phyloP scores from a whole-genome alignment of 2,888 invertebrate species.

The Lepidocyrtoides sp. region DNA sequence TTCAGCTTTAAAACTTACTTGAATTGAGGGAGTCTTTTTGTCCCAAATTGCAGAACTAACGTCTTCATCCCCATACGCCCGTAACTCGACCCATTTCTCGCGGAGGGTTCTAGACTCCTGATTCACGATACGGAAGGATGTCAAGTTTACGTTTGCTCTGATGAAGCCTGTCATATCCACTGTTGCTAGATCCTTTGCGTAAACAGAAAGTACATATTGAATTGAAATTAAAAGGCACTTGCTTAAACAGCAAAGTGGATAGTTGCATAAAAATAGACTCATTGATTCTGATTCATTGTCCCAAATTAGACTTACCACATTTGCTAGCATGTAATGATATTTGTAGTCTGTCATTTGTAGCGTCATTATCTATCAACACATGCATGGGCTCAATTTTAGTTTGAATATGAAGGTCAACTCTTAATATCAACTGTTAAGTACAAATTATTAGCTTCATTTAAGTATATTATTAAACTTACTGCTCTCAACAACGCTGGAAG shows the following conservation, averaged over 20 bases:
- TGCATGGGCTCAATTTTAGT: too few relatives aligned
- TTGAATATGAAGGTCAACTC: too few relatives aligned
- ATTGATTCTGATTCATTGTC: background rate
- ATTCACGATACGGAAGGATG: conserved; percentile 83
- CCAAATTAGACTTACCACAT: conserved; percentile 87
- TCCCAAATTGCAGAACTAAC: conserved; percentile 81
- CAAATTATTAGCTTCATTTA: too few relatives aligned
- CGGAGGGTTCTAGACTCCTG: conserved; percentile 82
- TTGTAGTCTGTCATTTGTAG: conserved; percentile 94
- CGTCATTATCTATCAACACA: conserved; percentile 77
- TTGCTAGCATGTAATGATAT: conserved; percentile 94
- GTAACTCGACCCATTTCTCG: conserved; percentile 83
- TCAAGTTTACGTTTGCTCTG: conserved; percentile 83
- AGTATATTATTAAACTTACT: too few relatives aligned
- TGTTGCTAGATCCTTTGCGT: conserved; percentile 82
- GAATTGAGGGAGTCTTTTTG: conserved; percentile 80
- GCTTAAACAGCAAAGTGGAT: too few relatives aligned
- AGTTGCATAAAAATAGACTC: too few relatives aligned
- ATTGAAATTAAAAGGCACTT: too few relatives aligned
- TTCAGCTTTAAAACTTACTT: conserved; percentile 60
- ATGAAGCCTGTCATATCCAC: conserved; percentile 83
- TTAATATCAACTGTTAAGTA: too few relatives aligned
- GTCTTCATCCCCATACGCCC: conserved; percentile 84
- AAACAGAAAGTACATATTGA: too few relatives aligned
- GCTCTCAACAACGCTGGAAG: conserved; percentile 82